These are phyloP conservation scores for Diorhabda carinulata DNA, from an alignment of 1,140 invertebrate genomes.

Conservation along the genomic window DNA sequence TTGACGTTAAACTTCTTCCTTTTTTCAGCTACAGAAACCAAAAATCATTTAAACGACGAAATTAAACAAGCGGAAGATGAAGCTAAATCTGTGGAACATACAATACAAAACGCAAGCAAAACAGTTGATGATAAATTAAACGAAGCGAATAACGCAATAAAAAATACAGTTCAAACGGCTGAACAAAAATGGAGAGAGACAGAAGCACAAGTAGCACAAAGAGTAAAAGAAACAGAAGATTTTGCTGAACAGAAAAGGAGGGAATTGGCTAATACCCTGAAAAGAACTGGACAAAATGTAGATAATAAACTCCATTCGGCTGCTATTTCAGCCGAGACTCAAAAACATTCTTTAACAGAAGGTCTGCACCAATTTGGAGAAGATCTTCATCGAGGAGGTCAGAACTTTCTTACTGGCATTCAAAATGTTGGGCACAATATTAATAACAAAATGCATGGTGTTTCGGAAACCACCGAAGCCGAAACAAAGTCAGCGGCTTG, in stretches of 20 bases:
- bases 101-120: background rate
- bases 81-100: slow-evolving; percentile 1
- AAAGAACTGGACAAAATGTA: slow-evolving; percentile 16
- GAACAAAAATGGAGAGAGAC: slow-evolving; percentile 19
- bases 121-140: slow-evolving; percentile 11
- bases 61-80: slow-evolving; percentile 6
- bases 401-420: background rate
- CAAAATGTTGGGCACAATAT: background rate
- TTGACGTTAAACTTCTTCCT: background rate
- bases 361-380: background rate
- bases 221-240: slow-evolving; percentile 18
- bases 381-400: background rate
- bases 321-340: slow-evolving; percentile 12
- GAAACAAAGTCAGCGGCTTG: slow-evolving; percentile 10
- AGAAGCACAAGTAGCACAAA: slow-evolving; percentile 17
- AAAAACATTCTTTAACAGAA: slow-evolving; percentile 12
- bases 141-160: slow-evolving; percentile 16
- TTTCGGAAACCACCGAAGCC: background rate
- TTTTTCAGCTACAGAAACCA: slow-evolving; percentile 26
- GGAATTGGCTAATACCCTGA: slow-evolving; percentile 15
- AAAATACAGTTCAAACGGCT: slow-evolving; percentile 8
- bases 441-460: background rate
- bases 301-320: slow-evolving; percentile 19
- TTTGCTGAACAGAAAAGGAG: slow-evolving; percentile 19
- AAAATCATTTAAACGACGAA: slow-evolving; percentile 25